Base-by-base conservation (phyloP, 2,797 vertebrate species). In the Semotilus atromaculatus region DNA sequence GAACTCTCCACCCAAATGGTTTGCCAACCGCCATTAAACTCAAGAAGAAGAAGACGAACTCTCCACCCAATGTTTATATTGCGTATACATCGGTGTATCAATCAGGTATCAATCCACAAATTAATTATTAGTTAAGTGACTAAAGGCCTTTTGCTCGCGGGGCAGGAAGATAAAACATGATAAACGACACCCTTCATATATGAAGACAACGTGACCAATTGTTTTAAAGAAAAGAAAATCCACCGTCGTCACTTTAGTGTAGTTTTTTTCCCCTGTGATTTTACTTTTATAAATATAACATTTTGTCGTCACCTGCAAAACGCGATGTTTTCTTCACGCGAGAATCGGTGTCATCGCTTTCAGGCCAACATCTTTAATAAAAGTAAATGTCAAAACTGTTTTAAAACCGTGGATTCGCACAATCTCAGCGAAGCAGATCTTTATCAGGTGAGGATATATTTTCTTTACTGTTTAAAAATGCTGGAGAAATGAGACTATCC, bases 341-440 rank as follows among this genome's bases (percentile, higher is more conserved):
- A 81, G 82, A 88, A 88, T 60, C 87, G 71, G 58, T 88, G 87
- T 48, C 87, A 21, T 16, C 81, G 87, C 43, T 88, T 88, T 64
- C 71, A 88, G 68, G 81, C 87, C 16, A 88, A 88, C n/a, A 85
- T 88, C 23, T 88, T 88, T 45, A 83, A 88, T 67, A 88, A 77
- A 73, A 86, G 76, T 58, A 86, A 86, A 80, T 88, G 87, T 70
- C 84, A 88, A 68, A 88, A 86, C 76, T 88, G 84, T 73, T 88
- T 88, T 75, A 72, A 80, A 40, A 5, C 84, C 16, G n/a, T 68
- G 18, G 77, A 84, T 38, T 84, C 87, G 3, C 85, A 86, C 82
- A 78, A 60, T 68, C 48, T 84, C 81, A 43, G 55, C 64, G 77
- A 84, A 68, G 45, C 58, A 45, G 78, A 82, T 9, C 51, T 81